Percentiles rank a stretch among this genome's conserved stretches.
phyloP scores from a whole-genome alignment of 92 coral and sea anemone genomes.

The Micromussa lordhowensis region DNA sequence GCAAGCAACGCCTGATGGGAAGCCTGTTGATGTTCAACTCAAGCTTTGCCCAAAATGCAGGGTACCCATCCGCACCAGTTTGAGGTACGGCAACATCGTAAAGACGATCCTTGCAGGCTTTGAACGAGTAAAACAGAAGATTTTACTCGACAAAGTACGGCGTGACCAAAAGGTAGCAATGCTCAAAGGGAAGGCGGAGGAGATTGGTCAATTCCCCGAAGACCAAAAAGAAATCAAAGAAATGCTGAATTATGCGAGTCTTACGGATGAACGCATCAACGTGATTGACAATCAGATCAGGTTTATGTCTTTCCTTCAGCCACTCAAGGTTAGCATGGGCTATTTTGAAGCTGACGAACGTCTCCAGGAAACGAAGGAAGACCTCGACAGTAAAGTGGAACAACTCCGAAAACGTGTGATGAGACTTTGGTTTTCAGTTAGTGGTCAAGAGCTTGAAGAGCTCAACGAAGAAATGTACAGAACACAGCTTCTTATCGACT shows the following conservation, averaged over 20 bases:
- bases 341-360: no score
- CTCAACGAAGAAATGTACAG: conserved; percentile 78
- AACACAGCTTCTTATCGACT: conserved; percentile 55
- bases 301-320: conserved; percentile 64
- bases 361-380: neutral
- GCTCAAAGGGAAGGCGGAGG: neutral
- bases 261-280: conserved; percentile 74
- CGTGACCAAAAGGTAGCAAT: neutral
- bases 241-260: conserved; percentile 8
- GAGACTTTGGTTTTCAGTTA: conserved; percentile 68
- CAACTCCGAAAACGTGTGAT: conserved; percentile 59
- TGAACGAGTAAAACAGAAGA: conserved; percentile 64
- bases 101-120: conserved; percentile 82
- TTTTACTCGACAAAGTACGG: conserved; percentile 14
- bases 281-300: conserved; percentile 80
- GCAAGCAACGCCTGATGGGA: conserved; percentile 40
- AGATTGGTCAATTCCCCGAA: conserved; percentile 13
- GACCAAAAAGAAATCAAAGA: conserved; percentile 24
- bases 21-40: conserved; percentile 68
- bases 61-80: conserved; percentile 80
- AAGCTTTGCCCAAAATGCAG: conserved; percentile 84
- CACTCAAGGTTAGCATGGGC: conserved; percentile 13
- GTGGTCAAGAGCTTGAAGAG: conserved; percentile 87
- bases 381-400: neutral
- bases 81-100: conserved; percentile 90